Evolutionary conservation across 2,888 invertebrate genomes (phyloP), one percentile per base, ranked within the genome.

Genomic region (Lasiommata megera): DNA sequence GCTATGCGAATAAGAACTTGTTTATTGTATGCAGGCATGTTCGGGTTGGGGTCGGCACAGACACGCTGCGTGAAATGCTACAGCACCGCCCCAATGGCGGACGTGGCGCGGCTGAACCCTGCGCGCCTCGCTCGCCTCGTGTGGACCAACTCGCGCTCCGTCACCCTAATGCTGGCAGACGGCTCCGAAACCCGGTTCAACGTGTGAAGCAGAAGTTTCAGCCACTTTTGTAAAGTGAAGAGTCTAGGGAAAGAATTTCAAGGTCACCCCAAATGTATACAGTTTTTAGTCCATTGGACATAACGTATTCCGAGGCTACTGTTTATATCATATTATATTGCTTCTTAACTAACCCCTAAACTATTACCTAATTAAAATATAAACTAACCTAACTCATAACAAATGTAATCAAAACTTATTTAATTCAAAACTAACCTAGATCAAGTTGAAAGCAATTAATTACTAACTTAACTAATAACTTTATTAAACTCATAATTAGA

Each of bases 11-110:
- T n/a, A n/a, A n/a, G n/a, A n/a, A n/a, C n/a, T n/a, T n/a, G n/a
- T n/a, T n/a, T n/a, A n/a, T n/a, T n/a, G n/a, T n/a, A n/a, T n/a
- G 0, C 76, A 93, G 97, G 97, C 53, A 96, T 99, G 94, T 98
- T 99, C 90, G 99, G 99, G 0, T 92, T 99, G 72, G 99, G 99
- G 12, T 97, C 98, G 67, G 97, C 98, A 5, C 99, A 99, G 87
- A 98, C 99, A 0, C 95, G 97, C 60, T 98, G 99, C 87, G 95
- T 98, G 40, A 98, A 98, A 80, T 97, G 98, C 50, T 98, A 97
- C 91, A 98, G 97, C 66, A 97, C 98, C 0, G 96, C 96, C 5
- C 97, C 97, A 0, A 95, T 98, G 80, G 97, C 97, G 8, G 97
- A 98, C 80, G 95, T 96, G 29, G 93, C 95, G 0, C 92, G 96